Percentiles rank a stretch among this genome's conserved stretches.
These are phyloP conservation scores for Scrobipalpa atriplicella DNA, from an alignment of 2,888 invertebrate genomes.

Conservation along the genomic window DNA sequence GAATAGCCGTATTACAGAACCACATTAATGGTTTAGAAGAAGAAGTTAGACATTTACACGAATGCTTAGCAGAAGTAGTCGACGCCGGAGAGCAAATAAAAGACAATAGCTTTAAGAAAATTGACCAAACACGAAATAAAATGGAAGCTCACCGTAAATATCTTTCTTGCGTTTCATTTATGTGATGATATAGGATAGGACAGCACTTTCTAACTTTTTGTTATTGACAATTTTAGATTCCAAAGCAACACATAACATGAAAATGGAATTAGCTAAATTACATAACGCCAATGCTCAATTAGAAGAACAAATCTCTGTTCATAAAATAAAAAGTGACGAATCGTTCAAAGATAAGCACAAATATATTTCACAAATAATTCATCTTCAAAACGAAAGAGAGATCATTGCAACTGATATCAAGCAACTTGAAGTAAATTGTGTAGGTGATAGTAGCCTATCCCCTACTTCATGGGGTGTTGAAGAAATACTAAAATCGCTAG, in stretches of 20 bases:
- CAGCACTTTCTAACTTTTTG: background rate
- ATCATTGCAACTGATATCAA: slow-evolving; percentile 61
- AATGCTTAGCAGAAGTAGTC: slow-evolving; percentile 52
- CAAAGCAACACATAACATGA: slow-evolving; percentile 73
- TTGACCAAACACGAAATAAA: slow-evolving; percentile 56
- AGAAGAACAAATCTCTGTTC: slow-evolving; percentile 55
- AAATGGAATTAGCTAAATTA: slow-evolving; percentile 64
- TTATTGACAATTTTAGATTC: slow-evolving; percentile 57
- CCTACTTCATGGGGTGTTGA: slow-evolving; percentile 53
- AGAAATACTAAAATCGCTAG: slow-evolving; percentile 57
- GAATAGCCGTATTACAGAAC: slow-evolving; percentile 67
- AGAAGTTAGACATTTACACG: slow-evolving; percentile 62
- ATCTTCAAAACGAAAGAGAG: slow-evolving; percentile 61
- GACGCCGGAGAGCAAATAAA: slow-evolving; percentile 62
- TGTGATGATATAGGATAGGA: background rate
- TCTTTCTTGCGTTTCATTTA: background rate
- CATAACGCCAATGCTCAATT: slow-evolving; percentile 55
- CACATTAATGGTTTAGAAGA: slow-evolving; percentile 68
- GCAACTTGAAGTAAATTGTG: slow-evolving; percentile 61
- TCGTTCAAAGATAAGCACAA: slow-evolving; percentile 52
- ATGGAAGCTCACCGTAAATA: slow-evolving; percentile 73
- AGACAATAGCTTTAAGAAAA: slow-evolving; percentile 52
- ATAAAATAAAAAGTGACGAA: slow-evolving; percentile 53
- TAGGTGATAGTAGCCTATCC: slow-evolving; percentile 60
- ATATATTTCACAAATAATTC: slow-evolving; percentile 51